Evolutionary conservation across 30 jellyfish, hydroid and myxozoan genomes (phyloP), one percentile per base, ranked within the genome.

Genomic region (Catostylus mosaicus): DNA sequence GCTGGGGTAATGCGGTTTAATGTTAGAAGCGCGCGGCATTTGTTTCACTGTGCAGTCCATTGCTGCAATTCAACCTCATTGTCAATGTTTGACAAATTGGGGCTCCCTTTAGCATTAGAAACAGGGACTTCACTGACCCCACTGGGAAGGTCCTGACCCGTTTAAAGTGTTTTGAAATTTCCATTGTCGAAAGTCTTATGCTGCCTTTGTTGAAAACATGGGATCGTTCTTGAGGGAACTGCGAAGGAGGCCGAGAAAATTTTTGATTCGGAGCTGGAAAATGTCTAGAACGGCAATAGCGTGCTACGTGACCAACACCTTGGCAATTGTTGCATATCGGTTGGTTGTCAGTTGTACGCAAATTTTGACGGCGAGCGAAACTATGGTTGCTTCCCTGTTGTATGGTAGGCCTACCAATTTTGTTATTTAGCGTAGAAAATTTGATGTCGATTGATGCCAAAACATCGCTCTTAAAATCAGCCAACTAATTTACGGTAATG

Each of bases 111-210:
- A 65, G 24, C 18, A 6, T 34, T 3, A 29, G 29, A 27, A 1
- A 30, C 38, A 32, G 56, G 78, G 78, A 2, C 78, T 65, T 65
- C 78, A 65, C 59, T 65, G 78, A 65, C 78, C 78, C 78, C 38
- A 34, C 59, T 65, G 78, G 78, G 78, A 70, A 70, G 82, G 82
- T 33, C 82, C 82, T 37, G 82, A 22, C 66, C 82, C 67, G 60
- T 70, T 70, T 37, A 70, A 70, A 70, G 27, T 61, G 2, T 38
- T 19, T 26, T 67, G 60, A 11, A 24, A 14, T 30, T 33, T 12
- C 60, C 79, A 67, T n/a, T 31, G 20, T 32, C 60, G 30, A 1
- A 67, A 23, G 79, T 27, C 30, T 67, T 14, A 7, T 32, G 59
- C 1, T 33, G 46, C 26, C 7, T 23, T 30, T 29, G 74, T 26